Evolutionary conservation across 2,888 invertebrate genomes (phyloP).

Genomic region (Apeira syringaria): DNA sequence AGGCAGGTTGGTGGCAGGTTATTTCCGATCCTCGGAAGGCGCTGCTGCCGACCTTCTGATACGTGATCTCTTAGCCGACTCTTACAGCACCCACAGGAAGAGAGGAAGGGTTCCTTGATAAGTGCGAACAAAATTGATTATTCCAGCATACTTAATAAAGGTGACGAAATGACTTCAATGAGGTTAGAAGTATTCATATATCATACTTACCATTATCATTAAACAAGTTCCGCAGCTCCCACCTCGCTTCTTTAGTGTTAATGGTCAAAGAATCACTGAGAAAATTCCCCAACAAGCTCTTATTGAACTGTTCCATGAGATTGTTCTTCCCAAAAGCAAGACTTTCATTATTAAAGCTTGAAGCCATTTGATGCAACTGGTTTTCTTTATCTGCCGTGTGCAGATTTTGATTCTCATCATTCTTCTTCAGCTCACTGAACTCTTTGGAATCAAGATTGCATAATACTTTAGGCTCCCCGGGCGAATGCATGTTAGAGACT

Average conservation of each 20-base stretch:
- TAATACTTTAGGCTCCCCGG: constrained; percentile 75
- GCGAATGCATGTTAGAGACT: constrained; percentile 76
- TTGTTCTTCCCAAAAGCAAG: constrained; percentile 62
- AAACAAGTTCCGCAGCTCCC: constrained; percentile 85
- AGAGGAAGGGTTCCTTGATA: no score
- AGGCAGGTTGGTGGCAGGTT: no score
- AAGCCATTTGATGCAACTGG: constrained; percentile 44
- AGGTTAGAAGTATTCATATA: no score
- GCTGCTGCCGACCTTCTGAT: no score
- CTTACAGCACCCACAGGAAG: no score
- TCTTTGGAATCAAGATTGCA: constrained; percentile 78
- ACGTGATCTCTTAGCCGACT: no score
- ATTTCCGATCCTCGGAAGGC: no score
- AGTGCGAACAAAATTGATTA: no score
- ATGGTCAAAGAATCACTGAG: constrained; percentile 86
- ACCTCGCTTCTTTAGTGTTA: constrained; percentile 87
- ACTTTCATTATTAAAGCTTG: constrained; percentile 54
- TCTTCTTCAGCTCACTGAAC: constrained; percentile 68
- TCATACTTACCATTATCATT: constrained; percentile 70
- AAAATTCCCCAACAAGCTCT: constrained; percentile 76
- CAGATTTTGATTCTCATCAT: constrained; percentile 55
- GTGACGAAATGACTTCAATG: no score
- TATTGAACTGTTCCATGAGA: constrained; percentile 75
- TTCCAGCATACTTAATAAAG: no score
- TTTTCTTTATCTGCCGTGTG: constrained; percentile 61